Conservation (phyloP, 2,888 invertebrate species). For the Cheilosia scutellata region DNA sequence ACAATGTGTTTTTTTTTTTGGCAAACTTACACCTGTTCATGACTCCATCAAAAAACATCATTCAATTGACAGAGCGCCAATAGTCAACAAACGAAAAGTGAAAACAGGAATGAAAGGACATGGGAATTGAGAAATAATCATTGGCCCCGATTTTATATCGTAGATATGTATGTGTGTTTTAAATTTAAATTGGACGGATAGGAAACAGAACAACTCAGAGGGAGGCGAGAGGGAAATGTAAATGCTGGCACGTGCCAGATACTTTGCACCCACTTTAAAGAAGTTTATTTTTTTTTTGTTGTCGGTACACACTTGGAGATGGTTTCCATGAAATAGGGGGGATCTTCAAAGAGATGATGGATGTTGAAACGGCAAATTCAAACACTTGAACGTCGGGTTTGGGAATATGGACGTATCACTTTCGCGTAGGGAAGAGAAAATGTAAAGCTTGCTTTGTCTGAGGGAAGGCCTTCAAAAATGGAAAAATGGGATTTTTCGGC, state of each 20-base stretch:
- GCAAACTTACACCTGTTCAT: constrained; percentile 55
- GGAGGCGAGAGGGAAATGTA: constrained; percentile 9
- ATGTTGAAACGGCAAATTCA: constrained; percentile 53
- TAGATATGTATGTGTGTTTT: constrained; percentile 20
- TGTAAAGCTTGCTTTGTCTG: constrained; percentile 15
- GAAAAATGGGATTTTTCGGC: constrained; percentile 20
- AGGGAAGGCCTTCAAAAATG: not conserved
- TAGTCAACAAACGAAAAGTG: constrained; percentile 37
- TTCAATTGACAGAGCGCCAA: constrained; percentile 36
- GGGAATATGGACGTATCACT: constrained; percentile 18
- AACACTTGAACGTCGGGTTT: constrained; percentile 19
- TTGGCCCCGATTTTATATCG: constrained; percentile 47
- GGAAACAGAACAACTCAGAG: not conserved
- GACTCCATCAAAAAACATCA: constrained; percentile 38
- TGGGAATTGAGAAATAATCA: constrained; percentile 57
- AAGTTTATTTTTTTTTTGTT: constrained; percentile 5
- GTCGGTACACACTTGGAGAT: constrained; percentile 16
- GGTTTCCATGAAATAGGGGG: constrained; percentile 37
- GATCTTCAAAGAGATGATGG: constrained; percentile 65
- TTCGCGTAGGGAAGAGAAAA: not conserved
- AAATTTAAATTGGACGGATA: not conserved
- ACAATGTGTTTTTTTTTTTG: constrained; percentile 1
- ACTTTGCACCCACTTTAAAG: constrained; percentile 67
- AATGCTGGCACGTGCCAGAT: constrained; percentile 61
- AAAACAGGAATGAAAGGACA: constrained; percentile 49